Conservation (phyloP, 2,113 vertebrate species). For the Oreochromis tanganicae region DNA sequence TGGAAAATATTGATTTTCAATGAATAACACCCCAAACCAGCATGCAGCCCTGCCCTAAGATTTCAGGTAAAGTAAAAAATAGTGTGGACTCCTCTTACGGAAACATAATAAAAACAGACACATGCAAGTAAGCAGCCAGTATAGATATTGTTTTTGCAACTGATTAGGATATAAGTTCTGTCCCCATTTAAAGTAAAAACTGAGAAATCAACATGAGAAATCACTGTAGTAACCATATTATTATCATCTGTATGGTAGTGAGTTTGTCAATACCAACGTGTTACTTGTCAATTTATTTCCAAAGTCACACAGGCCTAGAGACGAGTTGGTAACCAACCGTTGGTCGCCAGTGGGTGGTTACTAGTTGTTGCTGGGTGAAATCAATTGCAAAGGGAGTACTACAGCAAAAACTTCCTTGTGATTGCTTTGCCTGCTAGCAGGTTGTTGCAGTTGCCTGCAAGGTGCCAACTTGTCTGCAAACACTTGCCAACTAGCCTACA, state of each 20-base stretch:
- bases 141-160: constrained; percentile 24
- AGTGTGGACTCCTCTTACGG: neutral
- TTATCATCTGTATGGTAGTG: constrained; percentile 35
- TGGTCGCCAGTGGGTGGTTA: neutral
- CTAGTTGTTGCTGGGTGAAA: neutral
- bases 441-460: neutral
- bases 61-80: constrained; percentile 32
- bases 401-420: neutral
- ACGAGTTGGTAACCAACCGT: neutral
- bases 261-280: constrained; percentile 21
- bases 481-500: neutral
- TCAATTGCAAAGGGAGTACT: neutral
- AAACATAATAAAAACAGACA: constrained; percentile 9
- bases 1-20: constrained; percentile 72
- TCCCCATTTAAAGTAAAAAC: constrained; percentile 25
- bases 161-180: constrained; percentile 46
- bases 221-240: constrained; percentile 16
- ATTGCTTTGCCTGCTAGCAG: neutral
- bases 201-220: constrained; percentile 15
- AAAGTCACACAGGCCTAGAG: neutral
- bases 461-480: neutral
- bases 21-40: constrained; percentile 60
- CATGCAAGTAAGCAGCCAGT: neutral
- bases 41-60: constrained; percentile 9
- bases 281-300: neutral